Conservation (phyloP, 2,113 vertebrate genomes). For the Eublepharis macularius region DNA sequence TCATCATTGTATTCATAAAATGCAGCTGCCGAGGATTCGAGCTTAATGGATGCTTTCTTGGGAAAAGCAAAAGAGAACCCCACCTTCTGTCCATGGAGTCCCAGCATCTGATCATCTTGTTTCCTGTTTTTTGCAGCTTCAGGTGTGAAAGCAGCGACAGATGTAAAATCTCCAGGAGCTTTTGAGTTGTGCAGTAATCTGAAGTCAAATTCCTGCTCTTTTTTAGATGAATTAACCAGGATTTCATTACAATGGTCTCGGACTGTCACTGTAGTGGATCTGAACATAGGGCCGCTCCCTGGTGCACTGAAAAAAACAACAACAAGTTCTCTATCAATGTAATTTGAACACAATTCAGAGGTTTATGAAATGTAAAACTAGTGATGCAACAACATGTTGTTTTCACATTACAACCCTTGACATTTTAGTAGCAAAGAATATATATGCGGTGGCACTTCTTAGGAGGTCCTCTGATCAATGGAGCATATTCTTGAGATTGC, state of each 20-base stretch:
- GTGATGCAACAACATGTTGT: not conserved
- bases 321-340: not conserved
- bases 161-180: slow-evolving; percentile 39
- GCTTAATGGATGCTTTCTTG: slow-evolving; percentile 83
- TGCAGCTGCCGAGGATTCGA: slow-evolving; percentile 87
- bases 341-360: not conserved
- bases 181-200: slow-evolving; percentile 18
- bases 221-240: slow-evolving; percentile 51
- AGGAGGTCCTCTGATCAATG: not conserved
- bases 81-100: slow-evolving; percentile 75
- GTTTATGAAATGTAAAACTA: not conserved
- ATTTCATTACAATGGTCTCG: slow-evolving; percentile 69
- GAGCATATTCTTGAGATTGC: not conserved
- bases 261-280: slow-evolving; percentile 88
- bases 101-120: slow-evolving; percentile 59
- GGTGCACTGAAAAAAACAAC: slow-evolving; percentile 78
- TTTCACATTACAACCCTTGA: not conserved
- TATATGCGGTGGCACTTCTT: not conserved
- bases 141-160: slow-evolving; percentile 43
- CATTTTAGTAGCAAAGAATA: not conserved
- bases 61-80: slow-evolving; percentile 89
- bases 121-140: slow-evolving; percentile 52
- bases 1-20: slow-evolving; percentile 86
- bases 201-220: slow-evolving; percentile 57
- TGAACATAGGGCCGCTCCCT: slow-evolving; percentile 91